These are phyloP conservation scores for Embiotoca jacksoni DNA, from an alignment of 2,113 vertebrate genomes.

Conservation along the genomic window DNA sequence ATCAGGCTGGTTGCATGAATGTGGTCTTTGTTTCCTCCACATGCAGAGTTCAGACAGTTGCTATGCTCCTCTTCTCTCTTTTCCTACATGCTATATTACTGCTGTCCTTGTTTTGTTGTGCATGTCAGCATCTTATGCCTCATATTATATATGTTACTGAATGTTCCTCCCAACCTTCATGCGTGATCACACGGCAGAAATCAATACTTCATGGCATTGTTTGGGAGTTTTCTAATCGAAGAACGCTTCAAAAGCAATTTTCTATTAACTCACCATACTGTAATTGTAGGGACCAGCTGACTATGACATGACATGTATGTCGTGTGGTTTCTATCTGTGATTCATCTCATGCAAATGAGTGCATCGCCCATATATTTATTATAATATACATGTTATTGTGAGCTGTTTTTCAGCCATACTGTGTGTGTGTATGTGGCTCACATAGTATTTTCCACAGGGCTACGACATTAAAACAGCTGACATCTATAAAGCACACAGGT, in stretches of 20 bases:
- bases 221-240: background rate
- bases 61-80: conserved; percentile 32
- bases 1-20: conserved; percentile 75
- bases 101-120: conserved; percentile 22
- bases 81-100: conserved; percentile 35
- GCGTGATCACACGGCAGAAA: conserved; percentile 6
- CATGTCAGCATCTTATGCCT: conserved; percentile 24
- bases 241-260: no score
- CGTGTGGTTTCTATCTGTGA: background rate
- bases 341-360: background rate
- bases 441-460: background rate
- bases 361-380: background rate
- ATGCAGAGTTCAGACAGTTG: conserved; percentile 57
- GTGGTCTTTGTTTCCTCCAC: conserved; percentile 66
- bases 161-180: conserved; percentile 3
- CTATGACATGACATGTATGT: background rate
- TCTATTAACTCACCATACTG: background rate
- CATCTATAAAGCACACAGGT: conserved; percentile 31
- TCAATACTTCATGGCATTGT: background rate
- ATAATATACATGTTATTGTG: background rate
- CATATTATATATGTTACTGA: background rate
- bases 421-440: background rate
- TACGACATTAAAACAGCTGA: conserved; percentile 13
- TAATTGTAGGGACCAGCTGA: background rate
- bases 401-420: background rate